phyloP scores from a whole-genome alignment of 1,140 invertebrate species.

The Drosophila sp. region DNA sequence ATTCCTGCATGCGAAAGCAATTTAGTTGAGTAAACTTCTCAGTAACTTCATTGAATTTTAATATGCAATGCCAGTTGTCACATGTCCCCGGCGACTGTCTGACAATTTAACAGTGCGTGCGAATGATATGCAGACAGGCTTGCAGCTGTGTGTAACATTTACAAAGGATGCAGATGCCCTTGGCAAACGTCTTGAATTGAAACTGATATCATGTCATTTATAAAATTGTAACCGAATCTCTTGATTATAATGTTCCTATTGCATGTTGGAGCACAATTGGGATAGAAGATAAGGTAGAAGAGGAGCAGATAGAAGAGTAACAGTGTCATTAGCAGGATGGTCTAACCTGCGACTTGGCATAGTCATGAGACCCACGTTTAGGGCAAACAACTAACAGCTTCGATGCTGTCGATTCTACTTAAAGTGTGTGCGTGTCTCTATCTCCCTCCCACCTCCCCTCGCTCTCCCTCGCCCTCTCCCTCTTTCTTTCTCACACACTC shows the following conservation, averaged over 20 bases:
- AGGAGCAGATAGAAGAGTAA: too few relatives aligned
- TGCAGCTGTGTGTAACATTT: not conserved
- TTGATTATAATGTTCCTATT: conserved; percentile 22
- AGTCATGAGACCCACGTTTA: conserved; percentile 2
- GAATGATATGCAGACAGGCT: conserved; percentile 6
- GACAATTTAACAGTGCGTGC: conserved; percentile 19
- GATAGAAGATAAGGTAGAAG: conserved; percentile 2
- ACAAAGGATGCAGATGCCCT: conserved; percentile 14
- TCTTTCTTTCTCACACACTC: too few relatives aligned
- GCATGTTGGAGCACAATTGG: conserved; percentile 14
- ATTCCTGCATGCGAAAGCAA: conserved; percentile 73
- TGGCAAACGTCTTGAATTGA: not conserved
- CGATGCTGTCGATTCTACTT: conserved; percentile 54
- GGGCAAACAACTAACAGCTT: conserved; percentile 24
- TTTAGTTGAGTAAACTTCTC: conserved; percentile 70
- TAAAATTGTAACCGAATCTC: conserved; percentile 17
- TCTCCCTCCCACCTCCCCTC: not conserved
- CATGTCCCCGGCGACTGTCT: conserved; percentile 34
- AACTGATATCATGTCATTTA: not conserved
- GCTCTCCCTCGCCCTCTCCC: not conserved
- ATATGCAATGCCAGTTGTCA: conserved; percentile 57
- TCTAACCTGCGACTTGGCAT: conserved; percentile 1
- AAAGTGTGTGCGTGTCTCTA: conserved; percentile 31
- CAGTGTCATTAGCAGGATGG: not conserved
- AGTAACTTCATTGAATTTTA: conserved; percentile 80